A percentile compares a stretch with the other conserved stretches of the same genome.
phyloP scores from a whole-genome alignment of 2,888 invertebrate genomes.

The Drosophila algonquin region DNA sequence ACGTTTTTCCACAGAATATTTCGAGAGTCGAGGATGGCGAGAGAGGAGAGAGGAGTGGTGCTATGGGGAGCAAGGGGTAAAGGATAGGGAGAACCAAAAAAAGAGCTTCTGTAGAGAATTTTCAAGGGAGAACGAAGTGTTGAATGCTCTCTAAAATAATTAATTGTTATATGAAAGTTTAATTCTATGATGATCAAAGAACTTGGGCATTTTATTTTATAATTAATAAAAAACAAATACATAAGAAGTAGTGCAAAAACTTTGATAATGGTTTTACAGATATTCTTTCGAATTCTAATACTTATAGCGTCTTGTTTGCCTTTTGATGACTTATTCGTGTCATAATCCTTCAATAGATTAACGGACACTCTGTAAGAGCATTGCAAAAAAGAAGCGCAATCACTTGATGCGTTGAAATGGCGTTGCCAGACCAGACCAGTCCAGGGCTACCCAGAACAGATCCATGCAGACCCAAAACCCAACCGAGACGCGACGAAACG shows the following conservation, averaged over 20 bases:
- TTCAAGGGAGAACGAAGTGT: conserved; percentile 9
- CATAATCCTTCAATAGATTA: not conserved
- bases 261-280: no score
- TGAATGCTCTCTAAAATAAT: not conserved
- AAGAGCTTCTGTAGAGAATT: not conserved
- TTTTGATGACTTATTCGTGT: not conserved
- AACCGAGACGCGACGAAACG: conserved; percentile 33
- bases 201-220: no score
- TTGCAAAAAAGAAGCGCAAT: conserved; percentile 46
- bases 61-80: conserved; percentile 4
- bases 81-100: not conserved
- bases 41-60: not conserved
- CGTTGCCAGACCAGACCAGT: conserved; percentile 52
- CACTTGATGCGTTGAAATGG: conserved; percentile 72
- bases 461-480: conserved; percentile 3
- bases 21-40: conserved; percentile 14
- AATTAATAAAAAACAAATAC: no score
- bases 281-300: no score
- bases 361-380: not conserved
- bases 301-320: no score
- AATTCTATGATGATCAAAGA: no score
- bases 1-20: conserved; percentile 63
- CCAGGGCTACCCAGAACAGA: conserved; percentile 9
- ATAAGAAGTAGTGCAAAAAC: rapidly evolving
- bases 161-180: no score